Base-by-base conservation (phyloP, 2,888 invertebrate species). In the Xanthia togata region DNA sequence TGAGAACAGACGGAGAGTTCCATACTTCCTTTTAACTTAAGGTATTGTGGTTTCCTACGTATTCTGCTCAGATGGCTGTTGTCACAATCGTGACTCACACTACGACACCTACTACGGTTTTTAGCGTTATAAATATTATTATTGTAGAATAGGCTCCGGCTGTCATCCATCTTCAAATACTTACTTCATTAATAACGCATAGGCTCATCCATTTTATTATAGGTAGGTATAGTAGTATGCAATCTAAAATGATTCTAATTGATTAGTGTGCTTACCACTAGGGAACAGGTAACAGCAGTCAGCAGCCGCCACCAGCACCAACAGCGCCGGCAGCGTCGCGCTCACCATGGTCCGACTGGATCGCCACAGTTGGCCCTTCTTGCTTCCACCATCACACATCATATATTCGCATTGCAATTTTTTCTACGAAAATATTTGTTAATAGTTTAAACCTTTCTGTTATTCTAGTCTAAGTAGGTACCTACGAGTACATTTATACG, bases 231-330 rank as follows among this genome's bases (percentile, higher is more conserved):
- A n/a, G n/a, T 31, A 31, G 11, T 31, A 69, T 31, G 12, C 55
- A 55, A 47, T 41, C 17, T n/a, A n/a, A n/a, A n/a, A n/a, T n/a
- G n/a, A n/a, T n/a, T n/a, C n/a, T n/a, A n/a, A n/a, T n/a, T n/a
- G 1, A 60, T 44, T 57, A 55, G 3, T 53, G 26, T 83, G 86
- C 95, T 93, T 92, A 97, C 97, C 97, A 92, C 95, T 97, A 50
- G 97, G 97, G 85, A 97, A 97, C 44, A 97, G 91, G 89, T 97
- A 97, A 93, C 97, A 97, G 86, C 95, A 94, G 64, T 92, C 91
- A 81, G 92, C 90, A 84, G 91, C 90, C 79, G 92, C 91, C 70
- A 94, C 89, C 80, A 94, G 85, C 85, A 91, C 84, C 67, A 91
- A 86, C 57, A 94, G 85, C 84, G 92, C 84, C 71, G 88, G 87